Evolutionary conservation across 2,113 vertebrate genomes (phyloP), one percentile per base, ranked within the genome.

Genomic region (Spheniscus mendiculus): DNA sequence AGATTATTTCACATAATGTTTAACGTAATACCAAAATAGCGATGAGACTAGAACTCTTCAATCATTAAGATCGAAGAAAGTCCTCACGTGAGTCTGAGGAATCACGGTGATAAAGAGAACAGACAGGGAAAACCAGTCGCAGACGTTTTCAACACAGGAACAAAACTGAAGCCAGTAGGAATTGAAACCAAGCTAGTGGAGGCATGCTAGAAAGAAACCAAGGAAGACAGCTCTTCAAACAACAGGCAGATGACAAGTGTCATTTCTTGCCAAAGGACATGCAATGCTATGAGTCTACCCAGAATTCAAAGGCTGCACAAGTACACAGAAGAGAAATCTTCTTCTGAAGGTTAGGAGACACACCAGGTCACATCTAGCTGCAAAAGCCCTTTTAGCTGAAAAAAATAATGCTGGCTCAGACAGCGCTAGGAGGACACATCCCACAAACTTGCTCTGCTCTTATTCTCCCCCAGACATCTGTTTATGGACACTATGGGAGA

Each of bases 361-460:
- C 6, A 55, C 5, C 42, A 44, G 19, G n/a, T 29, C 27, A 70
- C 10, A 85, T 3, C 11, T 30, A 93, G 69, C 40, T 80, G 56
- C 30, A 87, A 81, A 62, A 77, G 27, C 22, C 20, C n/a, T 63
- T 87, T 58, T 9, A 62, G 42, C 7, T 38, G 9, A 56, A 49
- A 53, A 15, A n/a, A n/a, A n/a, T n/a, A n/a, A 19, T 0, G 0
- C 10, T 83, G 73, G 27, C 69, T 83, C 5, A 1, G 21, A 36
- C 21, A 77, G 47, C 5, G 9, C 30, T 36, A 55, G 17, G 27
- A 72, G 11, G 15, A 62, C 8, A 49, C 13, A 32, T 12, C 4
- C 20, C 47, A 81, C 26, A 42, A 34, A 34, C 23, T 16, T 30
- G 42, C 13, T 85, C 20, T 67, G 40, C 55, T 84, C 22, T 72